Conservation (phyloP, 2,797 vertebrate species). For the Rhadinocentrus ornatus region DNA sequence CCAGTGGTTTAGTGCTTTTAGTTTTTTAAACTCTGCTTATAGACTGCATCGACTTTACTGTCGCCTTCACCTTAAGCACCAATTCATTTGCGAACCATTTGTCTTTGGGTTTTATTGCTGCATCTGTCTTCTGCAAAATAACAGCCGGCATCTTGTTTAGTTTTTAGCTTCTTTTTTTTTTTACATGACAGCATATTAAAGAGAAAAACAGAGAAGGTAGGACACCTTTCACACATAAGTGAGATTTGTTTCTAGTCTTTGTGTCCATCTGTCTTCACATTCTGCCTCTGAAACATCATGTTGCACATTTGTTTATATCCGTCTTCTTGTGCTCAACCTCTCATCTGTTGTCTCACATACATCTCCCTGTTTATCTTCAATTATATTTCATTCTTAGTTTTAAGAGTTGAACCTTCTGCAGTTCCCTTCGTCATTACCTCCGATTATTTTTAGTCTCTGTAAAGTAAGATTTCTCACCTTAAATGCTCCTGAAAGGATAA, state of each 20-base stretch:
- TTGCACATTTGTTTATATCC: conserved; percentile 8
- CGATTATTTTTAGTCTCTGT: not conserved
- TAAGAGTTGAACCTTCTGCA: conserved; percentile 21
- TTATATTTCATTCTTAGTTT: not conserved
- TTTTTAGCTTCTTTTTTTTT: not conserved
- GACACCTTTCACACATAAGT: conserved; percentile 3
- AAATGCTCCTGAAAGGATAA: conserved; percentile 19
- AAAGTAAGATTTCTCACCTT: conserved; percentile 16
- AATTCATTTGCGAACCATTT: conserved; percentile 20
- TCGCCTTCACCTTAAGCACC: conserved; percentile 4
- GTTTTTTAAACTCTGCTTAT: conserved; percentile 2
- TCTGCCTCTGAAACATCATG: conserved; percentile 13
- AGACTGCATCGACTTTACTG: conserved; percentile 2
- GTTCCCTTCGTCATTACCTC: conserved; percentile 6
- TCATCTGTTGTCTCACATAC: not conserved
- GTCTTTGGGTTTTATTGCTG: not conserved
- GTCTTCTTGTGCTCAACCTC: conserved; percentile 3
- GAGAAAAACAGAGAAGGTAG: conserved; percentile 14
- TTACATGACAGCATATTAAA: not conserved
- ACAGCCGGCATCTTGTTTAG: not conserved
- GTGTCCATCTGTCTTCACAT: conserved; percentile 35
- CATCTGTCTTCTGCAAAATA: not conserved
- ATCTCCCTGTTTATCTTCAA: conserved; percentile 1
- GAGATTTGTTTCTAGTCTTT: conserved; percentile 5
- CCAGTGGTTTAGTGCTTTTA: conserved; percentile 4